Base-by-base conservation (phyloP, 2,797 vertebrate genomes). In the Chelon auratus region DNA sequence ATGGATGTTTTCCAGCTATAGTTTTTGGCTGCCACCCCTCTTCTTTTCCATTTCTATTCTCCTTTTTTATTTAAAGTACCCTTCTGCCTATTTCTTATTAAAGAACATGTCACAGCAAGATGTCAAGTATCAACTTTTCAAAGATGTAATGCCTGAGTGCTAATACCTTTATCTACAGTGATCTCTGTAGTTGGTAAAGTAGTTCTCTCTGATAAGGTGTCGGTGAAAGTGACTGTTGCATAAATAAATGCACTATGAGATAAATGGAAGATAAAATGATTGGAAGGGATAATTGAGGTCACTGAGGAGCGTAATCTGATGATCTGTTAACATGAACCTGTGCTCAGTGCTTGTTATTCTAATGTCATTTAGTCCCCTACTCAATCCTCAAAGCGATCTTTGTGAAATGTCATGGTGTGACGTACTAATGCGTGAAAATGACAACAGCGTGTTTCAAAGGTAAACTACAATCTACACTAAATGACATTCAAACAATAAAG, bases 201-300 rank as follows among this genome's bases (percentile, higher is more conserved):
- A 26, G 24, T 26, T 26, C 24, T 33, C 30, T 33, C 30, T 33
- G 30, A 8, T 33, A 18, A 47, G 45, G n/a, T 18, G n/a, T 47
- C 45, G 1, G 0, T 51, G 48, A 67, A 40, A 64, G 53, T 59
- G 17, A 39, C 36, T 12, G 40, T n/a, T 36, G 50, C 8, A 61
- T 53, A 62, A 70, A 77, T 43, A 63, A 54, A 0, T 2, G 22
- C 0, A 9, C 5, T 33, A 3, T 22, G 63, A 69, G 42, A 62
- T 64, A 4, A 55, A 62, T 53, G 68, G 43, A 59, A 60, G 62
- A 26, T 67, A 40, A 75, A 72, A 50, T 77, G 72, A 76, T 45
- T 65, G 63, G 51, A 56, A 65, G 55, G 54, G 68, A 83, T 76
- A 83, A 83, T 54, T 66, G 60, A 87, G 72, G 68, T 82, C 79